phyloP scores from a whole-genome alignment of 2,113 vertebrate species.

The Epinephelus cyanopodus region DNA sequence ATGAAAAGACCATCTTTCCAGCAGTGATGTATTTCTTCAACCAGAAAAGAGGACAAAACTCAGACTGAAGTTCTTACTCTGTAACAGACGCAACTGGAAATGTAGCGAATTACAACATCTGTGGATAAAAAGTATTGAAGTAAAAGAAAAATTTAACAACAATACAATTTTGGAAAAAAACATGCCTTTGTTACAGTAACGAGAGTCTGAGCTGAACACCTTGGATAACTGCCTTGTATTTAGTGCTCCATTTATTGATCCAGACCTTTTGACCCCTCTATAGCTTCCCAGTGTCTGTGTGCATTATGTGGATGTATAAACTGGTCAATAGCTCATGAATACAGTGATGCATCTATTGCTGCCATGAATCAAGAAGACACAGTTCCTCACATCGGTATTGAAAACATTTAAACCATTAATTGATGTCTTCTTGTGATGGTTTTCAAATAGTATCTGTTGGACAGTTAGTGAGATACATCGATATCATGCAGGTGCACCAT shows the following conservation, averaged over 20 bases:
- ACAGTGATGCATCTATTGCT: not conserved
- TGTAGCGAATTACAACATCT: too few species aligned
- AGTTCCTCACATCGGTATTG: not conserved
- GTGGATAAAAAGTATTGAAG: too few species aligned
- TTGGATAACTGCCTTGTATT: not conserved
- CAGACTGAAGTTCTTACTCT: too few species aligned
- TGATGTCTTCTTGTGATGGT: not conserved
- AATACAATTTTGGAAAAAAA: not conserved
- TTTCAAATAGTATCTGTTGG: not conserved
- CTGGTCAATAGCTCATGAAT: not conserved
- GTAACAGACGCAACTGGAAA: too few species aligned
- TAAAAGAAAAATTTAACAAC: too few species aligned
- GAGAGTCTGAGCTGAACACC: not conserved
- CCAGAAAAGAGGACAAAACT: too few species aligned
- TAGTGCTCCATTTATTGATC: accelerated
- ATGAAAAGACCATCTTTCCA: too few species aligned
- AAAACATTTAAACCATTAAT: not conserved
- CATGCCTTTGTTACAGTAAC: too few species aligned
- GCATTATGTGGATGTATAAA: not conserved
- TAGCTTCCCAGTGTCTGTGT: not conserved
- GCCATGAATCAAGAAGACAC: not conserved
- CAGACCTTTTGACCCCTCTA: not conserved
- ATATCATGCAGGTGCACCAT: not conserved
- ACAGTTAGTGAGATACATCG: not conserved
- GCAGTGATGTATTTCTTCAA: too few species aligned